Evolutionary conservation across 2,888 invertebrate genomes (phyloP).

Genomic region (Silvanus unidentatus): DNA sequence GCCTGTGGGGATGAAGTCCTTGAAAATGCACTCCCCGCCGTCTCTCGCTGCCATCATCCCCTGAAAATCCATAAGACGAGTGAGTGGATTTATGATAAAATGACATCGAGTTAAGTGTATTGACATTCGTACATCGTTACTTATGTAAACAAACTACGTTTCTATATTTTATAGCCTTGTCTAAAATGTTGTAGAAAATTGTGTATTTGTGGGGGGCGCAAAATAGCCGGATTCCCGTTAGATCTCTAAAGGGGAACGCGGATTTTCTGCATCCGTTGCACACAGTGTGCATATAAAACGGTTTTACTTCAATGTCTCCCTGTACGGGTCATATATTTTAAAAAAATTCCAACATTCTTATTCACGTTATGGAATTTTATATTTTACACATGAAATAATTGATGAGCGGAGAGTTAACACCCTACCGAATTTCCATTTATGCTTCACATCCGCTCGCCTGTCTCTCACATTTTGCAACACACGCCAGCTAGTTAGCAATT

Average conservation of each 20-base stretch:
- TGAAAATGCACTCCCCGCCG: neutral
- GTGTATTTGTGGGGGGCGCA: neutral
- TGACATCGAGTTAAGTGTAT: constrained; percentile 29
- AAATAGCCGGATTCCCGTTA: too few species aligned
- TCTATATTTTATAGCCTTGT: constrained; percentile 16
- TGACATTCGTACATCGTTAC: constrained; percentile 28
- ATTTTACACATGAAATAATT: neutral
- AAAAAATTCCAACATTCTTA: too few species aligned
- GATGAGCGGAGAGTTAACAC: too few species aligned
- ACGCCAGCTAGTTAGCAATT: too few species aligned
- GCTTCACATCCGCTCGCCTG: too few species aligned
- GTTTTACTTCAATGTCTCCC: neutral
- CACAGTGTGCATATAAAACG: constrained; percentile 4
- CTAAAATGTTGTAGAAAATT: neutral
- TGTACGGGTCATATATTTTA: neutral
- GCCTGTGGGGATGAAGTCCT: neutral
- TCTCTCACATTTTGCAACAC: too few species aligned
- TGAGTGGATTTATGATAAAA: constrained; percentile 21
- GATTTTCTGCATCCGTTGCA: too few species aligned
- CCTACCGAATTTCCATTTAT: too few species aligned
- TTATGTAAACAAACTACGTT: constrained; percentile 29
- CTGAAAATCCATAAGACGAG: neutral
- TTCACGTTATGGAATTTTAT: neutral
- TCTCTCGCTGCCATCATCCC: too few species aligned
- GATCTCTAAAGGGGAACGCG: too few species aligned